Percentiles rank a stretch among this genome's conserved stretches.
phyloP scores from a whole-genome alignment of 2,888 invertebrate species.

The Antheraea assamensis region DNA sequence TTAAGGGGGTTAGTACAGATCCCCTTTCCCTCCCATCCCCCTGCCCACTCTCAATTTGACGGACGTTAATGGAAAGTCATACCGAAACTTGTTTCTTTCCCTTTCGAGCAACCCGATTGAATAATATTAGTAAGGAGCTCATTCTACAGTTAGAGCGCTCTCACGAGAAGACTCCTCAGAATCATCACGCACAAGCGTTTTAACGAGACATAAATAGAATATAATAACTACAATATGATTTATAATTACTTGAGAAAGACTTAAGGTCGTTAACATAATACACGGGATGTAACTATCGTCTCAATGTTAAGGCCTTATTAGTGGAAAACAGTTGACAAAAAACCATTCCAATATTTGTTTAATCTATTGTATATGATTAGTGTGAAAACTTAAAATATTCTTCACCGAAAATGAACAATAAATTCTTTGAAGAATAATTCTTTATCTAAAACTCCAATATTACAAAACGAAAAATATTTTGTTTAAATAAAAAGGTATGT shows the following conservation, averaged over 20 bases:
- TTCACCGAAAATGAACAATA: background rate
- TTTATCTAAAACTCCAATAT: background rate
- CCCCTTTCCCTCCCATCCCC: too few species aligned
- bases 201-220: background rate
- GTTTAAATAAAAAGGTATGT: background rate
- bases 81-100: too few species aligned
- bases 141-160: too few species aligned
- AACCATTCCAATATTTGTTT: background rate
- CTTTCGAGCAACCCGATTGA: too few species aligned
- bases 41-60: too few species aligned
- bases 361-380: background rate
- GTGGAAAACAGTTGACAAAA: background rate
- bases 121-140: too few species aligned
- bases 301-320: background rate
- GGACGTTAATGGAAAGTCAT: too few species aligned
- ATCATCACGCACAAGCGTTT: background rate
- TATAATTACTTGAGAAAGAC: background rate
- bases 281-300: background rate
- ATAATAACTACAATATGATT: background rate
- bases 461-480: background rate
- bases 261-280: background rate
- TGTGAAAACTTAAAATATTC: background rate
- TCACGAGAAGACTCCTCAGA: too few species aligned
- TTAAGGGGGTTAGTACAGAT: too few species aligned
- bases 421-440: background rate